Evolutionary conservation across 2,113 vertebrate species (phyloP).

Genomic region (Tachuris rubrigastra): DNA sequence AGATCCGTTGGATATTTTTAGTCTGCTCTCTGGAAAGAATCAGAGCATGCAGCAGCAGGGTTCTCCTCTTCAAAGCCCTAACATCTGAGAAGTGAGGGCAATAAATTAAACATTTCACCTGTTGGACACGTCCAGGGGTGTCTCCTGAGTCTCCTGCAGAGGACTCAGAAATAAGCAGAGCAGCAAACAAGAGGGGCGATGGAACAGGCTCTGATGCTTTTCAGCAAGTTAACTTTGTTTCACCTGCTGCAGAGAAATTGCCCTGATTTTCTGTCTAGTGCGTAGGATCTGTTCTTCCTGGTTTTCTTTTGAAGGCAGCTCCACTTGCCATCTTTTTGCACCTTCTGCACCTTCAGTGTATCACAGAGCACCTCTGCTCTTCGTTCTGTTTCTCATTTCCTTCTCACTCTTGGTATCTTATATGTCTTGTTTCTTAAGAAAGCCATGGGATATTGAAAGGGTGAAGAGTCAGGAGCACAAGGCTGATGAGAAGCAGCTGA

Average conservation of each 20-base stretch:
- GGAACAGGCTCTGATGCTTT: neutral
- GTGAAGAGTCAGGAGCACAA: neutral
- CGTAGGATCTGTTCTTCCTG: neutral
- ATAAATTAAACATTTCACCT: neutral
- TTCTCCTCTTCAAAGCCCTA: neutral
- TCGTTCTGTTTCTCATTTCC: neutral
- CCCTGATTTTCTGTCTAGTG: neutral
- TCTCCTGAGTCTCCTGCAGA: neutral
- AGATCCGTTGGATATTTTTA: neutral
- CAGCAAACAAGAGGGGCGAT: neutral
- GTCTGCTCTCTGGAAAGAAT: neutral
- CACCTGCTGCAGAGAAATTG: neutral
- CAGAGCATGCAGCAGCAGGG: neutral
- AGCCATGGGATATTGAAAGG: neutral
- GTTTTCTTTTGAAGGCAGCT: neutral
- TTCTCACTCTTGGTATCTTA: neutral
- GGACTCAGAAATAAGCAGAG: neutral
- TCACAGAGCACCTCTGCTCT: neutral
- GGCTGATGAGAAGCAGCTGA: neutral
- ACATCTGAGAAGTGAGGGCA: neutral
- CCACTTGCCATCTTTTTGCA: neutral
- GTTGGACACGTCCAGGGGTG: neutral
- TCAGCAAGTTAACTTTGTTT: neutral
- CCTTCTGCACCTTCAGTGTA: neutral
- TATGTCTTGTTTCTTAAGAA: neutral